Conservation (phyloP, 2,888 invertebrate species). For the Anthophora plumipes region DNA sequence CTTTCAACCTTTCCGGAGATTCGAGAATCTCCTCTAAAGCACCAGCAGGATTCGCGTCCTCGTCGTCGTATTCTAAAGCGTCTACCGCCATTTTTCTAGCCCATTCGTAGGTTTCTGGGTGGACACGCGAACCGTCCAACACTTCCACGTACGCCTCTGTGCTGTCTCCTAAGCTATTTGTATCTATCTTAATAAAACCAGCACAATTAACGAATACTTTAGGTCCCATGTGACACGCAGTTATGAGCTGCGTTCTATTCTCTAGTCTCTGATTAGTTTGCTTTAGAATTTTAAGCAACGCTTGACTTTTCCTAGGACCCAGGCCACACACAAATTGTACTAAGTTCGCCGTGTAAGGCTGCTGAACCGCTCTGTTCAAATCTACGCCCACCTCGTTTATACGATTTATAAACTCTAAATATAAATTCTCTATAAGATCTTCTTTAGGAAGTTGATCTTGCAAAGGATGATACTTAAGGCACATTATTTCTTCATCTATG, state of each 20-base stretch:
- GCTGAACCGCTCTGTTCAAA: slow-evolving; percentile 96
- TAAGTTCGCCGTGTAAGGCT: slow-evolving; percentile 93
- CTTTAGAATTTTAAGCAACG: slow-evolving; percentile 93
- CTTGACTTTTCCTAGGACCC: slow-evolving; percentile 97
- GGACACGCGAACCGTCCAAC: slow-evolving; percentile 98
- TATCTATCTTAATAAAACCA: slow-evolving; percentile 99
- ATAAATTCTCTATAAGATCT: slow-evolving; percentile 93
- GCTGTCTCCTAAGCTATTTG: slow-evolving; percentile 96
- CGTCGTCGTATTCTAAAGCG: slow-evolving; percentile 98
- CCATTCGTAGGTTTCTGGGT: slow-evolving; percentile 99
- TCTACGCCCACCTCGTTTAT: slow-evolving; percentile 99
- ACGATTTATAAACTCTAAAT: slow-evolving; percentile 96
- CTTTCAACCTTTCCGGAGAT: slow-evolving; percentile 96
- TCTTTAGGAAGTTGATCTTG: slow-evolving; percentile 94
- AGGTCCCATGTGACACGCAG: slow-evolving; percentile 98
- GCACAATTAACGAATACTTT: slow-evolving; percentile 99
- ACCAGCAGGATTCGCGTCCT: slow-evolving; percentile 97
- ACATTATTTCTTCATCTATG: slow-evolving; percentile 97
- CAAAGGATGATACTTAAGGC: slow-evolving; percentile 95
- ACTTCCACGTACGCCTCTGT: slow-evolving; percentile 98
- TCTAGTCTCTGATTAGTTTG: slow-evolving; percentile 96
- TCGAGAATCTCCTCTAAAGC: slow-evolving; percentile 99
- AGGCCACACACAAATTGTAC: slow-evolving; percentile 99
- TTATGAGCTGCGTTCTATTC: slow-evolving; percentile 97
- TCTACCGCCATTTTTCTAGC: slow-evolving; percentile 99